Base-by-base conservation (phyloP, 2,113 vertebrate species). In the Amphilophus citrinellus region DNA sequence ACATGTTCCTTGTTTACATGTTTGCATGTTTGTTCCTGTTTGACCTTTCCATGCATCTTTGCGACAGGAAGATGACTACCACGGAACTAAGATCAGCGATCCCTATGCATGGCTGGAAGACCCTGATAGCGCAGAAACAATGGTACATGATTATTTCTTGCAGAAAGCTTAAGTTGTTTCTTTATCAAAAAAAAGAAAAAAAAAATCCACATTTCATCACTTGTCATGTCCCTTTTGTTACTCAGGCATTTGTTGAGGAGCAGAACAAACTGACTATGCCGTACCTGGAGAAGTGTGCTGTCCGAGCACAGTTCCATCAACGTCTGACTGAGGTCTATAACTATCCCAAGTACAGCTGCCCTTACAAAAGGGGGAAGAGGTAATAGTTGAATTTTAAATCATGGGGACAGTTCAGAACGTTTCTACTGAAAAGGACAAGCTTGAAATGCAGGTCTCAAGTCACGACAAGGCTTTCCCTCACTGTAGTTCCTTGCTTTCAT, bases 261-360 rank as follows among this genome's bases (percentile, higher is more conserved):
- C 96, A 96, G 91, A 96, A 96, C 80, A 90, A 94, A 37, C 44
- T 96, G 79, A 96, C 93, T 27, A 95, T 95, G 96, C 95, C 95
- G 1, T 96, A 92, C 86, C 92, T 96, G 91, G 95, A 96, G 60
- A n/a, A 87, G 76, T 96, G 96, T 27, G 68, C 77, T 0, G 89
- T 96, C 37, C 90, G 77, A 24, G 22, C 88, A 10, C 86, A 80
- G 71, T 95, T 96, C 44, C 93, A 95, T 32, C 83, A 93, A 73
- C 91, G 96, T 1, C 95, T 96, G 59, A 96, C 95, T 2, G 96
- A 96, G 59, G 93, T 96, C 58, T 96, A 93, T n/a, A 94, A 96
- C 91, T 95, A 95, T 57, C 95, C 95, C 71, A 96, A 96, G 84
- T 96, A 95, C 90, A 96, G 96, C 94, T 96, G 96, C 76, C 96